phyloP scores from a whole-genome alignment of 2,888 invertebrate species.

The Sturmia bella region DNA sequence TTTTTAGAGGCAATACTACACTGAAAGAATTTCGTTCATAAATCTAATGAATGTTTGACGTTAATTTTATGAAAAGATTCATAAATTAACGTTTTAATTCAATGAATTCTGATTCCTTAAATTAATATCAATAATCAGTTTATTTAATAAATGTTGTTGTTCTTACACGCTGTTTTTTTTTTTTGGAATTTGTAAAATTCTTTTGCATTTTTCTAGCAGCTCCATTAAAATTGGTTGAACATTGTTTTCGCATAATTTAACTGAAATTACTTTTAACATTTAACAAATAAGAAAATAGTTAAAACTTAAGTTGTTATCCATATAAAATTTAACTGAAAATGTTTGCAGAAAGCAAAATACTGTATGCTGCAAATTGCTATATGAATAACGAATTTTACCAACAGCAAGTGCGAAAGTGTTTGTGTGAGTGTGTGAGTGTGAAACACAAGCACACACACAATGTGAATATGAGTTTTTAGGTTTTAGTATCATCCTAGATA shows the following conservation, averaged over 20 bases:
- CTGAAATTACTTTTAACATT: conserved; percentile 9
- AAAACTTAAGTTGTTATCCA: not conserved
- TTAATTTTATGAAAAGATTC: too few species aligned
- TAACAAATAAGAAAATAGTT: conserved; percentile 16
- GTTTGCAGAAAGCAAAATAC: not conserved
- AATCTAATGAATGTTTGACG: too few species aligned
- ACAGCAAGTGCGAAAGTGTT: not conserved
- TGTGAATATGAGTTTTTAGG: conserved; percentile 6
- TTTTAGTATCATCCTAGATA: conserved; percentile 66
- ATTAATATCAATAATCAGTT: too few species aligned
- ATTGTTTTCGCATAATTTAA: not conserved
- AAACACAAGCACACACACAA: not conserved
- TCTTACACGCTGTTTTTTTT: too few species aligned
- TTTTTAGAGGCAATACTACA: too few species aligned
- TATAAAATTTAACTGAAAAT: conserved; percentile 8
- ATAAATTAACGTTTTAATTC: too few species aligned
- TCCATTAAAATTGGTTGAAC: conserved; percentile 4
- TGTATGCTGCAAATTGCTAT: not conserved
- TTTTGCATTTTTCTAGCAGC: not conserved
- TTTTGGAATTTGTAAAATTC: not conserved
- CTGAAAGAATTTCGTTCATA: too few species aligned
- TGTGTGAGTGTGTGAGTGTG: not conserved
- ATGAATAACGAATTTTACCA: conserved; percentile 4
- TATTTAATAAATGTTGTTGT: too few species aligned
- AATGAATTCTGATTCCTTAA: too few species aligned